phyloP scores from a whole-genome alignment of 1,140 invertebrate species.

The Penaeus indicus region DNA sequence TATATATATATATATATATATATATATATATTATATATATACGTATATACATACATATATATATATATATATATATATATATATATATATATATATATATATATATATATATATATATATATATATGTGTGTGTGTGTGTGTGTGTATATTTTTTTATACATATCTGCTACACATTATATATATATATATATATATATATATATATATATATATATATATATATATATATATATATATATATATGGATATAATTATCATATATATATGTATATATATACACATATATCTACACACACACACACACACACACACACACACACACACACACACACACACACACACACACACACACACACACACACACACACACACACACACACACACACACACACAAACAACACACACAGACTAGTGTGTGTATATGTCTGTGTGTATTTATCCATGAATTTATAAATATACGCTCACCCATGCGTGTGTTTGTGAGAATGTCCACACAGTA shows the following conservation, averaged over 20 bases:
- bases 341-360: background rate
- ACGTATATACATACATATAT: slow-evolving; percentile 12
- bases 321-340: background rate
- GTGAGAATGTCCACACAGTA: background rate
- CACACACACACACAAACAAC: too few relatives aligned
- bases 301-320: too few relatives aligned
- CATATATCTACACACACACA: slow-evolving; percentile 2
- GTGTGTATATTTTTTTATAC: background rate
- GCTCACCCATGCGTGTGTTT: background rate
- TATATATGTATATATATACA: slow-evolving; percentile 30
- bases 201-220: background rate
- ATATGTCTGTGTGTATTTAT: background rate
- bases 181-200: background rate
- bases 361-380: background rate
- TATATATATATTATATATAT: background rate
- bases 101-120: background rate
- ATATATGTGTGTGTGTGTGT: background rate
- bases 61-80: slow-evolving; percentile 6
- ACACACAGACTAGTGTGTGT: background rate
- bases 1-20: too few relatives aligned
- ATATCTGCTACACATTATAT: background rate
- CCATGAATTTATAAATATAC: too few relatives aligned
- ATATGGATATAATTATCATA: background rate
- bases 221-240: background rate
- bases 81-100: slow-evolving; percentile 21